Evolutionary conservation across 2,888 invertebrate species (phyloP).

Genomic region (Corythucha ciliata): DNA sequence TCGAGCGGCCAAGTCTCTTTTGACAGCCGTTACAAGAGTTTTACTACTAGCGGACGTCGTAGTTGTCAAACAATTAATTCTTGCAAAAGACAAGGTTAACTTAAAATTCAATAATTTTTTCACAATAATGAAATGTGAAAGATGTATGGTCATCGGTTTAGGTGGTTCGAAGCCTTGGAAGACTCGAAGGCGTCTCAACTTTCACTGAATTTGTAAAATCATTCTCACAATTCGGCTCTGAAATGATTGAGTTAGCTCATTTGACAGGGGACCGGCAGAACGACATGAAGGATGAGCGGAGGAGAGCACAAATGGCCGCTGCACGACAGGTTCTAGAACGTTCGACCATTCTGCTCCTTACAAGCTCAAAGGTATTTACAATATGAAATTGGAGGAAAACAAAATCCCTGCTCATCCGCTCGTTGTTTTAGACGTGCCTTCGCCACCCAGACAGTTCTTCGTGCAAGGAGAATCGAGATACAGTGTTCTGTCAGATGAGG

Average conservation of each 20-base stretch:
- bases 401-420: too few relatives aligned
- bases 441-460: conserved; percentile 89
- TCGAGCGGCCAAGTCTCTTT: conserved; percentile 81
- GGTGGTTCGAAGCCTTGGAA: conserved; percentile 72
- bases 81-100: conserved; percentile 88
- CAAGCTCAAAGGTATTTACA: conserved; percentile 94
- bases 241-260: conserved; percentile 97
- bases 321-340: conserved; percentile 90
- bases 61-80: conserved; percentile 88
- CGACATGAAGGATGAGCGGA: conserved; percentile 83
- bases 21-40: conserved; percentile 91
- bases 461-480: conserved; percentile 90
- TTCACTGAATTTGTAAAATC: conserved; percentile 97
- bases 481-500: conserved; percentile 96
- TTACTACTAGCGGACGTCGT: conserved; percentile 94
- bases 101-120: conserved; percentile 7
- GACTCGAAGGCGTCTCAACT: conserved; percentile 78
- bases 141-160: conserved; percentile 39
- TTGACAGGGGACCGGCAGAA: conserved; percentile 76
- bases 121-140: not conserved
- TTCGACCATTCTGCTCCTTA: conserved; percentile 92
- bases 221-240: conserved; percentile 95
- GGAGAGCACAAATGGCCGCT: conserved; percentile 92
- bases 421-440: conserved; percentile 65
- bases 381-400: not conserved